A percentile compares a stretch with the other conserved stretches of the same genome.
These are phyloP conservation scores for Anagyrus pseudococci DNA, from an alignment of 2,888 invertebrate species.

Conservation along the genomic window DNA sequence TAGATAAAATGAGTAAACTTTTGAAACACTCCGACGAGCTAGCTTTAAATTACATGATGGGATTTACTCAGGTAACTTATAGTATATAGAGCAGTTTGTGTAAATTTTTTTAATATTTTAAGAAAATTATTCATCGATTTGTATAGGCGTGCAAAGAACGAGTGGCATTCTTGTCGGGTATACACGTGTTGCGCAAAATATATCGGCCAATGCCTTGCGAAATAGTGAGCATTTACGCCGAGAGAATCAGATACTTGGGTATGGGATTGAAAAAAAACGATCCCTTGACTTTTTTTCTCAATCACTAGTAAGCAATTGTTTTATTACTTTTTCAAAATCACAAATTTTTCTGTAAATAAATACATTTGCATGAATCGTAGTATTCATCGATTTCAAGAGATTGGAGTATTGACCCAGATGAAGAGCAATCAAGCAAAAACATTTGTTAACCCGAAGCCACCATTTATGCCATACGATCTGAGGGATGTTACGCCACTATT, in stretches of 20 bases:
- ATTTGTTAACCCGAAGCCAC: background rate
- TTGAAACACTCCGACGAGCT: background rate
- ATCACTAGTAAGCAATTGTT: background rate
- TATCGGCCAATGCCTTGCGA: background rate
- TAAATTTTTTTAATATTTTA: too few relatives aligned
- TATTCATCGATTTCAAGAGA: background rate
- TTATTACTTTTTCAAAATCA: too few relatives aligned
- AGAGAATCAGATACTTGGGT: background rate
- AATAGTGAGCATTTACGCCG: background rate
- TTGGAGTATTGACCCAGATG: background rate
- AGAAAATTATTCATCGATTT: too few relatives aligned
- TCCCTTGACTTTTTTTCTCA: background rate
- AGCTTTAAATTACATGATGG: too few relatives aligned
- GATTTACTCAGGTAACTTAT: too few relatives aligned
- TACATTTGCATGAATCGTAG: background rate
- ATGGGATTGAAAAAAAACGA: background rate
- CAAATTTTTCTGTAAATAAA: too few relatives aligned
- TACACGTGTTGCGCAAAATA: background rate
- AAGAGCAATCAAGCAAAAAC: background rate
- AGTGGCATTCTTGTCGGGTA: background rate
- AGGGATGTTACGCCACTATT: background rate
- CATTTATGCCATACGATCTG: background rate
- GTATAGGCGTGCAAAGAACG: background rate
- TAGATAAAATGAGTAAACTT: background rate
- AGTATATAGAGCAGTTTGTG: too few relatives aligned